Base-by-base conservation (phyloP, 2,113 vertebrate genomes). In the Oxyruncus cristatus region DNA sequence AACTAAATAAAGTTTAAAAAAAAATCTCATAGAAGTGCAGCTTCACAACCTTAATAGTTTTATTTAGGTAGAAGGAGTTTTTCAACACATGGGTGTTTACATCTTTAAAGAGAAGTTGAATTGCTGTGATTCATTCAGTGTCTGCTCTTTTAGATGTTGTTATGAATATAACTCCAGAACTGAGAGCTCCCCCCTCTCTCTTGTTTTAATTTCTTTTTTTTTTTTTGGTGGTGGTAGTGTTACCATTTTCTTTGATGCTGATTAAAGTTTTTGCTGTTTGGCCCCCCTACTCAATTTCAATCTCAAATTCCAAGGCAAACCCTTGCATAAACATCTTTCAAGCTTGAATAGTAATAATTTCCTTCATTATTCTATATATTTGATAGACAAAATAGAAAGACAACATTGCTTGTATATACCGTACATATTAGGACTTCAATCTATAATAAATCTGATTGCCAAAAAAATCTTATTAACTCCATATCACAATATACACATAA, bases 111-210 rank as follows among this genome's bases (percentile, higher is more conserved):
- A 79, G 18, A 78, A 76, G 9, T 18, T 53, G 8, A 53, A 61
- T 49, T 1, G 0, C 4, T 67, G 3, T 76, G 26, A 14, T 56
- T 37, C 6, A 61, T 73, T 65, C 26, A 35, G 12, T 55, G 21
- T 32, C 11, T 74, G 26, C 9, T 78, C 4, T 68, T 82, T 78
- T 47, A 52, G 30, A 59, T 61, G 88, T 80, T 87, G 5, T 35
- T 87, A 71, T 30, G 23, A 84, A 71, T 32, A 81, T 20, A 61
- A n/a, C 5, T 39, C 27, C 22, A 18, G 47, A 71, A 73, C 6
- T 62, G 8, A 90, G 68, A 83, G 11, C 1, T 52, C 6, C 8
- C 2, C 2, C 11, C 2, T 33, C 0, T 15, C 1, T 9, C 11
- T 22, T 30, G 14, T 4, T 5, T 20, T 16, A 27, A 22, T 22